phyloP scores from a whole-genome alignment of 2,888 invertebrate species.

The Trichogramma dendrolimi region DNA sequence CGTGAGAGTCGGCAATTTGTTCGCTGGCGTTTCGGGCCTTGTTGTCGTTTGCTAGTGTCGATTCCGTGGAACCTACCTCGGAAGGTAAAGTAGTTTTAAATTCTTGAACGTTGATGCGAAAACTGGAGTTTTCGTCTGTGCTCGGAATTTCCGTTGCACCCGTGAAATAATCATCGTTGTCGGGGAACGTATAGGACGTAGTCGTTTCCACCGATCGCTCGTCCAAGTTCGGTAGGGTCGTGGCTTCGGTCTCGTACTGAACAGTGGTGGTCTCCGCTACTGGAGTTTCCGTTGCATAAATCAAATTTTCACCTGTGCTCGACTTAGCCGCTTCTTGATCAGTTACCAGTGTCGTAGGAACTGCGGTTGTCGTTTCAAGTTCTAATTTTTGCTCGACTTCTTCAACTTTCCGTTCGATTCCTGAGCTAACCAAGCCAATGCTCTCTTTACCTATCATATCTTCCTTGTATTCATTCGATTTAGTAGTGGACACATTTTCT shows the following conservation, averaged over 20 bases:
- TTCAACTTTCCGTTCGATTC: conserved; percentile 17
- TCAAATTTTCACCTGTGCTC: neutral
- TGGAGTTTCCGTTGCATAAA: neutral
- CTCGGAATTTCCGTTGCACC: neutral
- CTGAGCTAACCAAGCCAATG: conserved; percentile 31
- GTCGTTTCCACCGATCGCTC: neutral
- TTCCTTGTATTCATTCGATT: conserved; percentile 9
- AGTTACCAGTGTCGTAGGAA: neutral
- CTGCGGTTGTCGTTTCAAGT: neutral
- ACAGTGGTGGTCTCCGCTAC: neutral
- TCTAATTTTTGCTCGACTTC: conserved; percentile 2
- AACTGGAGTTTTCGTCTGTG: conserved; percentile 11
- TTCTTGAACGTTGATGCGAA: conserved; percentile 8
- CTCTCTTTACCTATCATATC: conserved; percentile 34
- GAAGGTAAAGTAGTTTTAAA: neutral
- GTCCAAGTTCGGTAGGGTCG: neutral
- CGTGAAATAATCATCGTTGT: neutral
- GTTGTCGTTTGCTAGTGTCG: neutral
- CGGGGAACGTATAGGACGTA: neutral
- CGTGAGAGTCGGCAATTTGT: conserved; percentile 25
- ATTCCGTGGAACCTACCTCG: neutral
- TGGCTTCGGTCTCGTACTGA: conserved; percentile 1
- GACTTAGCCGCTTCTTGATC: neutral
- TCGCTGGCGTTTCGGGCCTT: neutral
- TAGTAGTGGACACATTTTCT: too few species aligned